phyloP scores from a whole-genome alignment of 1,140 invertebrate genomes.

The Arctopsyche grandis region DNA sequence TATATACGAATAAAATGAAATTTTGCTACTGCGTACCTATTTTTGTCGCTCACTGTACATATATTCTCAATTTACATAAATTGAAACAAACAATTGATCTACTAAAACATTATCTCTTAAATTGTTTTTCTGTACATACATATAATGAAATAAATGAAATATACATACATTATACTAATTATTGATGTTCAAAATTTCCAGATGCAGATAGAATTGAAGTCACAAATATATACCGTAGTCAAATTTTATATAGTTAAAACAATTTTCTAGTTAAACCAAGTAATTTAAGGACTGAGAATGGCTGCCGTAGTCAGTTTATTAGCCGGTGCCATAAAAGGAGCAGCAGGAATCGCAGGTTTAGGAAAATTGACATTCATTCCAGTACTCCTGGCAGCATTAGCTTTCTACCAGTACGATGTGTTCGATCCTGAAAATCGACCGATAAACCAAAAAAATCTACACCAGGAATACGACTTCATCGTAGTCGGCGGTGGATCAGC shows the following conservation, averaged over 20 bases:
- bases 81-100: no score
- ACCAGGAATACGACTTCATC: constrained; percentile 81
- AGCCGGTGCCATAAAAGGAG: constrained; percentile 73
- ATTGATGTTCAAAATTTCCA: not conserved
- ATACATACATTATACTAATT: no score
- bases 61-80: no score
- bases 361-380: constrained; percentile 81
- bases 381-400: constrained; percentile 78
- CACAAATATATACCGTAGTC: not conserved
- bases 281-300: constrained; percentile 44
- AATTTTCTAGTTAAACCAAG: not conserved
- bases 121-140: no score
- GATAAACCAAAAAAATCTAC: constrained; percentile 72
- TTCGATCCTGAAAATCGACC: constrained; percentile 87
- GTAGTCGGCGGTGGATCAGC: constrained; percentile 87
- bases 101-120: no score
- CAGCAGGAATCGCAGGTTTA: constrained; percentile 73
- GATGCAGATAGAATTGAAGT: not conserved
- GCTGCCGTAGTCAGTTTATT: constrained; percentile 64
- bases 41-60: no score
- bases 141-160: no score
- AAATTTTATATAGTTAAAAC: not conserved
- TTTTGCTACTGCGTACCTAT: no score
- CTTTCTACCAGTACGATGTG: constrained; percentile 87
- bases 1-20: no score